Percentiles rank a stretch among this genome's conserved stretches.
These are phyloP conservation scores for Panopea generosa DNA, from an alignment of 2,888 invertebrate species.

Conservation along the genomic window DNA sequence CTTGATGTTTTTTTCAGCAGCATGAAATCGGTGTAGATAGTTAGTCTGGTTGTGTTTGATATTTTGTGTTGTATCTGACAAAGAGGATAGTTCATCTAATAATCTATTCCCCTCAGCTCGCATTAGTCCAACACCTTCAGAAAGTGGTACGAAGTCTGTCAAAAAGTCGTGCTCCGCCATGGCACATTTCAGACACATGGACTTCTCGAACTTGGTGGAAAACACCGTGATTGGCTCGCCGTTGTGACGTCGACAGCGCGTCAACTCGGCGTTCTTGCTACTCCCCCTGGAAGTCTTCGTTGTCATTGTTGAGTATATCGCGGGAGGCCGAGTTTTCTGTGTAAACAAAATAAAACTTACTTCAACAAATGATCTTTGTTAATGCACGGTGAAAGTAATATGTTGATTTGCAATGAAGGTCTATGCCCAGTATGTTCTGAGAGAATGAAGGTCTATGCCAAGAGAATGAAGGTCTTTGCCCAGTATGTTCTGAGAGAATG, in stretches of 20 bases:
- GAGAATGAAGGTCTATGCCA: too few species aligned
- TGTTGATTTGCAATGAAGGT: too few species aligned
- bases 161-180: conserved; percentile 53
- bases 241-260: conserved; percentile 43
- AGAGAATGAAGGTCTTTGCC: too few species aligned
- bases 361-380: too few species aligned
- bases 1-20: conserved; percentile 39
- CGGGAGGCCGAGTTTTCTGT: too few species aligned
- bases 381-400: too few species aligned
- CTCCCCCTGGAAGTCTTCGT: too few species aligned
- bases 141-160: conserved; percentile 54
- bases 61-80: conserved; percentile 30
- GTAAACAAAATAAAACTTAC: too few species aligned
- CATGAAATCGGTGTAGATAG: conserved; percentile 30
- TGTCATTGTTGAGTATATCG: too few species aligned
- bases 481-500: too few species aligned
- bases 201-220: conserved; percentile 36
- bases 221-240: conserved; percentile 50
- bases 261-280: too few species aligned
- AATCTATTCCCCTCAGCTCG: conserved; percentile 36
- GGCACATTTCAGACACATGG: conserved; percentile 61
- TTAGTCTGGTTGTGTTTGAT: conserved; percentile 31
- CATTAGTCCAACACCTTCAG: conserved; percentile 45
- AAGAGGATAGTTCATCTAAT: conserved; percentile 31
- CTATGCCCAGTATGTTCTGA: too few species aligned